Evolutionary conservation across 2,888 invertebrate genomes (phyloP).

Genomic region (Sesamia inferens): DNA sequence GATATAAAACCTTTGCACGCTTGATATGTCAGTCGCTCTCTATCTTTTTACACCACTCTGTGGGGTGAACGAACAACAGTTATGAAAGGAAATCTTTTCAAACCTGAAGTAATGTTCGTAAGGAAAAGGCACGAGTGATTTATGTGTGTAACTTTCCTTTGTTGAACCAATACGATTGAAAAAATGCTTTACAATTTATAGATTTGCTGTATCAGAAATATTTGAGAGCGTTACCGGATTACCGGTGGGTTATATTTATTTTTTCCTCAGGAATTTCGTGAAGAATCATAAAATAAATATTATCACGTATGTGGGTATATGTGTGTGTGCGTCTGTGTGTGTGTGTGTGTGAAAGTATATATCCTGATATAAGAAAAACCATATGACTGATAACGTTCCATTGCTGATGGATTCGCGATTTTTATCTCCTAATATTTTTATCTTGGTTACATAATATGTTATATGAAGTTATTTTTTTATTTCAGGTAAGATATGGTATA

Average conservation of each 20-base stretch:
- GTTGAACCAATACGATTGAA: constrained; percentile 77
- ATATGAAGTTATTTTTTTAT: neutral
- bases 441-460: constrained; percentile 18
- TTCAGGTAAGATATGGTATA: constrained; percentile 1
- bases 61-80: constrained; percentile 74
- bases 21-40: neutral
- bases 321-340: too few species aligned
- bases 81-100: constrained; percentile 81
- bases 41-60: constrained; percentile 22
- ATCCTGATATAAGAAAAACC: constrained; percentile 39
- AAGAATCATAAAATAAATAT: constrained; percentile 27
- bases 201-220: constrained; percentile 58
- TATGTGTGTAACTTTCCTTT: constrained; percentile 80
- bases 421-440: constrained; percentile 20
- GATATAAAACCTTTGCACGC: neutral
- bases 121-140: constrained; percentile 81
- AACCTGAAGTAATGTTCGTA: constrained; percentile 75
- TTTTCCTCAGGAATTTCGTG: constrained; percentile 15
- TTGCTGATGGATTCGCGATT: constrained; percentile 23
- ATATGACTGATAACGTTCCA: constrained; percentile 30
- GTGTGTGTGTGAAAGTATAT: constrained; percentile 1
- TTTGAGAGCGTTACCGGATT: constrained; percentile 51
- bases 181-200: constrained; percentile 69
- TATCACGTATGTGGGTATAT: constrained; percentile 12
- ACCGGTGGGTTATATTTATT: constrained; percentile 34